Evolutionary conservation across 2,113 vertebrate species (phyloP).

Genomic region (Chionodraco myersi): DNA sequence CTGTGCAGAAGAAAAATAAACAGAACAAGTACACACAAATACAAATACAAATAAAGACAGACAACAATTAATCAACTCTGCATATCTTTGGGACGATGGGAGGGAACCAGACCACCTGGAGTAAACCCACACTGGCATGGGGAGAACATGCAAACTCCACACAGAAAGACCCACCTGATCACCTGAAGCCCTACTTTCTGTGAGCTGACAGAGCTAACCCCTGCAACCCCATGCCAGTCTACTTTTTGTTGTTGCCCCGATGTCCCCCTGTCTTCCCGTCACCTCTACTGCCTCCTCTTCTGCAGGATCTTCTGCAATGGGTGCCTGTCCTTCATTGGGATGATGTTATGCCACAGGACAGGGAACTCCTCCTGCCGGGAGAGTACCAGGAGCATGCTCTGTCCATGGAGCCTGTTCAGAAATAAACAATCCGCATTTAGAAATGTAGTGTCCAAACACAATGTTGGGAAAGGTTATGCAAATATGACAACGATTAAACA

Average conservation of each 20-base stretch:
- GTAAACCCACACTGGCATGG: not conserved
- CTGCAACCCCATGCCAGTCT: not conserved
- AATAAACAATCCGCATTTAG: not conserved
- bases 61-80: not conserved
- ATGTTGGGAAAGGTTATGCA: not conserved
- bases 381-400: not conserved
- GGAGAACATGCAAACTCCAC: not conserved
- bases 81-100: not conserved
- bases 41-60: too few relatives aligned
- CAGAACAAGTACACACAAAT: too few relatives aligned
- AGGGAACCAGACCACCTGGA: not conserved
- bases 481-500: not conserved
- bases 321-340: not conserved
- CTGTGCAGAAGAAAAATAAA: too few relatives aligned
- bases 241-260: not conserved
- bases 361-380: not conserved
- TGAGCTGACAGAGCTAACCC: not conserved
- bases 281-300: not conserved
- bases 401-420: not conserved
- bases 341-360: not conserved
- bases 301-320: not conserved
- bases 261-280: not conserved
- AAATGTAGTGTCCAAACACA: not conserved
- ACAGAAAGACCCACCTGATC: not conserved
- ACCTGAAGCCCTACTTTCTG: not conserved